Percentiles rank a stretch among this genome's conserved stretches.
phyloP scores from a whole-genome alignment of 2,113 vertebrate genomes.

The Xiphorhynchus elegans region DNA sequence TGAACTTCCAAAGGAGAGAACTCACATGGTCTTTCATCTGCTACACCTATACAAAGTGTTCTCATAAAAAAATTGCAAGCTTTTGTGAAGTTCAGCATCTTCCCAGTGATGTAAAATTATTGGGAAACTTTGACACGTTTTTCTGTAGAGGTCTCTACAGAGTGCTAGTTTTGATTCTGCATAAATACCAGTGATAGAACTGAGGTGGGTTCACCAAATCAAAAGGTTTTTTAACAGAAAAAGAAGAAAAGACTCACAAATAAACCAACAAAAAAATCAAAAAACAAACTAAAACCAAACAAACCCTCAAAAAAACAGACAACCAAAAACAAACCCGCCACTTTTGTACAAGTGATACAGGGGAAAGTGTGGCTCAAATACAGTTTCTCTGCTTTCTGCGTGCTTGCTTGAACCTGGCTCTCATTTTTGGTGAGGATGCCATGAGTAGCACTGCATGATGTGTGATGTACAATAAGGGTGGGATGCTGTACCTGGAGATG shows the following conservation, averaged over 20 bases:
- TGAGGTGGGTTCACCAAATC: not conserved
- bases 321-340: not conserved
- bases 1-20: not conserved
- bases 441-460: not conserved
- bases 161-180: not conserved
- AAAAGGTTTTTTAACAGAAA: not conserved
- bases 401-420: not conserved
- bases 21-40: not conserved
- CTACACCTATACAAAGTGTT: not conserved
- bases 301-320: not conserved
- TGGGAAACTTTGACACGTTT: not conserved
- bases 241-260: fast-evolving
- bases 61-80: not conserved
- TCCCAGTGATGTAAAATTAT: not conserved
- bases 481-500: not conserved
- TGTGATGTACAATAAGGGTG: not conserved
- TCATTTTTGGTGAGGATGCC: not conserved
- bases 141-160: not conserved
- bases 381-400: not conserved
- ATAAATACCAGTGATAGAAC: not conserved
- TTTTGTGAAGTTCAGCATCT: not conserved
- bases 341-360: not conserved
- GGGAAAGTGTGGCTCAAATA: fast-evolving
- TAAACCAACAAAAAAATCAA: not conserved
- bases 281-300: not conserved